Percentiles rank a stretch among this genome's conserved stretches.
These are phyloP conservation scores for Riparia riparia DNA, from an alignment of 2,113 vertebrate genomes.

Conservation along the genomic window DNA sequence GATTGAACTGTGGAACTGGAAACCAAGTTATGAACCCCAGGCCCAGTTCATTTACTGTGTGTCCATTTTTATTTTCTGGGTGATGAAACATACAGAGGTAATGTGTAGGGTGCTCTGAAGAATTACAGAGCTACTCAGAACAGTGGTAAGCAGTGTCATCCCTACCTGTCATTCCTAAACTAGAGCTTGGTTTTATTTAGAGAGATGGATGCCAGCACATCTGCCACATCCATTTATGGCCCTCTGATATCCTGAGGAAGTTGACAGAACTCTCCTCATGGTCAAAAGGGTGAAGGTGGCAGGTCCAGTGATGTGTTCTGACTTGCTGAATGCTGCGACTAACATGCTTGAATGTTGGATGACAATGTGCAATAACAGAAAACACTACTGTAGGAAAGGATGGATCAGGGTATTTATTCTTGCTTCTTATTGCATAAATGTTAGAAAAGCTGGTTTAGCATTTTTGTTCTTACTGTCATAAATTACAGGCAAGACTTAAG, in stretches of 20 bases:
- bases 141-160: not conserved
- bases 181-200: not conserved
- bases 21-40: not conserved
- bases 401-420: not conserved
- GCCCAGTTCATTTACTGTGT: not conserved
- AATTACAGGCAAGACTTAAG: not conserved
- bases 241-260: not conserved
- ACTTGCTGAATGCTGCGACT: not conserved
- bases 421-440: not conserved
- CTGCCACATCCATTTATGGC: not conserved
- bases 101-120: not conserved
- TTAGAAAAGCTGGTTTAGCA: conserved; percentile 3
- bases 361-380: not conserved
- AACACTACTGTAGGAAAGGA: not conserved
- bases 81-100: not conserved
- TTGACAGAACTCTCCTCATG: not conserved
- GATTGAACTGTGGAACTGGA: not conserved
- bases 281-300: not conserved
- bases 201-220: not conserved
- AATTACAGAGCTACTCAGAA: not conserved
- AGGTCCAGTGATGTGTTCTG: not conserved
- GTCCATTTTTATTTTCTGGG: not conserved
- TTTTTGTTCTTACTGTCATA: not conserved
- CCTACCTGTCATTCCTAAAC: not conserved
- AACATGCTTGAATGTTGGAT: not conserved